These are phyloP conservation scores for Dromiciops gliroides DNA, from an alignment of 2,113 vertebrate genomes.

Conservation along the genomic window DNA sequence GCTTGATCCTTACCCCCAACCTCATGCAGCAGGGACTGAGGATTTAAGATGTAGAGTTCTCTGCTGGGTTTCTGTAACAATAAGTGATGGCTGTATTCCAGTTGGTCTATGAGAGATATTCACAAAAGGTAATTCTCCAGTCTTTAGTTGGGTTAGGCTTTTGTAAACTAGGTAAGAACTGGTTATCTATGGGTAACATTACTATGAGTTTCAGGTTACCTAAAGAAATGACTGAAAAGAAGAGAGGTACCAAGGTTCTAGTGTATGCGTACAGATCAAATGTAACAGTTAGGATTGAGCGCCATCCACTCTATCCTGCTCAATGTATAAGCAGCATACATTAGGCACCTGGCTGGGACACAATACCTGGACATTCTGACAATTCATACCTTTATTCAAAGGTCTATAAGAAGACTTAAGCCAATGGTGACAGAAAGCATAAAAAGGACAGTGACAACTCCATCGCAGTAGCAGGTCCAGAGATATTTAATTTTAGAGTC, in stretches of 20 bases:
- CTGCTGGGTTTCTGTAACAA: background rate
- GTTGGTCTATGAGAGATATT: background rate
- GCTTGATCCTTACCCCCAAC: background rate
- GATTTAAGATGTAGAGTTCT: background rate
- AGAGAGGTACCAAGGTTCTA: background rate
- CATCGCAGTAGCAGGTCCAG: background rate
- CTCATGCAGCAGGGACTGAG: background rate
- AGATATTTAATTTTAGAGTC: background rate
- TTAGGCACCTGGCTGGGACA: background rate
- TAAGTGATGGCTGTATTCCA: background rate
- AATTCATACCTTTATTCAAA: background rate
- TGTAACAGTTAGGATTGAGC: no score
- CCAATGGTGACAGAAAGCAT: background rate
- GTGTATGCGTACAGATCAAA: background rate
- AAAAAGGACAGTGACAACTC: background rate
- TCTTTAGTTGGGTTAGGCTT: background rate
- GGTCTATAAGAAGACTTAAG: background rate
- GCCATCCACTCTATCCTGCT: background rate
- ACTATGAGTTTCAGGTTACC: background rate
- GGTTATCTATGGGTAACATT: background rate
- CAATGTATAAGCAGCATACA: background rate
- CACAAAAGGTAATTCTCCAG: background rate
- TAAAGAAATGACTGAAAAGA: background rate
- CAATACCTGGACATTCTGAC: background rate
- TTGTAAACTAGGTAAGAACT: background rate